Evolutionary conservation across 1,140 invertebrate genomes (phyloP).

Genomic region (Proctacanthus coquilletti): DNA sequence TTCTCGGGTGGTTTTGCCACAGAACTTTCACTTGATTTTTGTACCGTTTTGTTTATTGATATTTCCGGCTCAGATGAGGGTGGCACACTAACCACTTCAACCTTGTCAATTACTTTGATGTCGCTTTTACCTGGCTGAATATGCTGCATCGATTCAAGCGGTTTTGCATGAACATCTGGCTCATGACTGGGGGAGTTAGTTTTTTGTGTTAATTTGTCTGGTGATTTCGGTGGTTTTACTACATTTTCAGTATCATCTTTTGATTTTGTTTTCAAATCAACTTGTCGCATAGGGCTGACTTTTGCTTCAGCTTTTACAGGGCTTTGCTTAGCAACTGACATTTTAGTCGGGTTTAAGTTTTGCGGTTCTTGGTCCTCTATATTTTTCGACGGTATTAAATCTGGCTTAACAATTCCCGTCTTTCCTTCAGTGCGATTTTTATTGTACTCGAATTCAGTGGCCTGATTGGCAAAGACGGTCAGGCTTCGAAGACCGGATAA

Average conservation of each 20-base stretch:
- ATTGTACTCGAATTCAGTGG: constrained; percentile 22
- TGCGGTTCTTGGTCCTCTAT: constrained; percentile 4
- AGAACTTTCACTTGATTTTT: background rate
- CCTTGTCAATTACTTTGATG: no score
- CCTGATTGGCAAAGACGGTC: constrained; percentile 23
- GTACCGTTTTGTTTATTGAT: background rate
- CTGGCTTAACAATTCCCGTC: constrained; percentile 13
- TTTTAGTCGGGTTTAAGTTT: background rate
- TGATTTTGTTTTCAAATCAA: no score
- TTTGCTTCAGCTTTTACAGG: constrained; percentile 2
- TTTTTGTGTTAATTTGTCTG: no score
- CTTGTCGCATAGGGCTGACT: background rate
- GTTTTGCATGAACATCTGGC: no score
- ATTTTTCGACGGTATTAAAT: constrained; percentile 10
- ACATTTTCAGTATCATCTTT: no score
- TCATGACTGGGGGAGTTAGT: no score
- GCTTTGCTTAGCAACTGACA: background rate
- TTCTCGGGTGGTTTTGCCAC: constrained; percentile 1
- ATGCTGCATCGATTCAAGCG: no score
- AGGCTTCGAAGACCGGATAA: constrained; percentile 19
- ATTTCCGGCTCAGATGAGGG: no score
- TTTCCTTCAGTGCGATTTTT: constrained; percentile 21
- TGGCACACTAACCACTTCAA: no score
- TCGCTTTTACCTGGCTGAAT: no score
- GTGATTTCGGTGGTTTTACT: no score